These are phyloP conservation scores for Apteryx owenii DNA, from an alignment of 2,113 vertebrate species.

Conservation along the genomic window DNA sequence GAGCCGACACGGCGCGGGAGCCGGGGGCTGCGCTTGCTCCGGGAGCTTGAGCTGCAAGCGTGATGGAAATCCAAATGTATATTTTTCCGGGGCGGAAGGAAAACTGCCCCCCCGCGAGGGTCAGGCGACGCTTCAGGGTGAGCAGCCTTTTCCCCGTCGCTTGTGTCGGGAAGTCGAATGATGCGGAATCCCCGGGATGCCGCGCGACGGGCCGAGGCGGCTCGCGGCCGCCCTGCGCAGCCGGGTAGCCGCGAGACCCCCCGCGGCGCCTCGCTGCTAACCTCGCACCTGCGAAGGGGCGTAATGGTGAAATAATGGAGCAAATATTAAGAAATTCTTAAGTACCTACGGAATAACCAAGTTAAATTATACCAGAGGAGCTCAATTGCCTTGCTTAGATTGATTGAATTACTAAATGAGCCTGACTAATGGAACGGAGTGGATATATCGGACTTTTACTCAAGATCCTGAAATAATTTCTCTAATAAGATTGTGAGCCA, in stretches of 20 bases:
- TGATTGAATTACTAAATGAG: slow-evolving; percentile 77
- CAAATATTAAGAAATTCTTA: slow-evolving; percentile 64
- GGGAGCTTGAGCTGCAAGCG: too few relatives aligned
- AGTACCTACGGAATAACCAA: slow-evolving; percentile 57
- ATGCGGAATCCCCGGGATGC: too few relatives aligned
- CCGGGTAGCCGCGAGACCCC: not conserved
- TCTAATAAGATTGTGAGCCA: slow-evolving; percentile 74
- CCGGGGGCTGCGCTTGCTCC: too few relatives aligned
- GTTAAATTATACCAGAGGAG: slow-evolving; percentile 67
- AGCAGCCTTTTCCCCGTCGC: too few relatives aligned
- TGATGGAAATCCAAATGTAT: too few relatives aligned
- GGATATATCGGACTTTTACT: slow-evolving; percentile 67
- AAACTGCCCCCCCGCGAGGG: too few relatives aligned
- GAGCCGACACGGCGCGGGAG: too few relatives aligned
- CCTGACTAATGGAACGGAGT: slow-evolving; percentile 73
- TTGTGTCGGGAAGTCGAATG: too few relatives aligned
- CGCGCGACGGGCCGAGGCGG: too few relatives aligned
- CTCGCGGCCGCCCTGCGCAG: not conserved
- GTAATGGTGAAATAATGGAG: slow-evolving; percentile 65
- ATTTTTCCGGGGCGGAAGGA: too few relatives aligned
- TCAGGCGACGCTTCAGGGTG: too few relatives aligned
- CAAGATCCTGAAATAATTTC: slow-evolving; percentile 72
- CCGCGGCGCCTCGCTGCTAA: not conserved
- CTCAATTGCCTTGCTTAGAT: slow-evolving; percentile 67
- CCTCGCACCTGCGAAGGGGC: slow-evolving; percentile 30